Percentiles rank a stretch among this genome's conserved stretches.
Conservation (phyloP, 2,797 vertebrate species). For the Coregonus suidteri region DNA sequence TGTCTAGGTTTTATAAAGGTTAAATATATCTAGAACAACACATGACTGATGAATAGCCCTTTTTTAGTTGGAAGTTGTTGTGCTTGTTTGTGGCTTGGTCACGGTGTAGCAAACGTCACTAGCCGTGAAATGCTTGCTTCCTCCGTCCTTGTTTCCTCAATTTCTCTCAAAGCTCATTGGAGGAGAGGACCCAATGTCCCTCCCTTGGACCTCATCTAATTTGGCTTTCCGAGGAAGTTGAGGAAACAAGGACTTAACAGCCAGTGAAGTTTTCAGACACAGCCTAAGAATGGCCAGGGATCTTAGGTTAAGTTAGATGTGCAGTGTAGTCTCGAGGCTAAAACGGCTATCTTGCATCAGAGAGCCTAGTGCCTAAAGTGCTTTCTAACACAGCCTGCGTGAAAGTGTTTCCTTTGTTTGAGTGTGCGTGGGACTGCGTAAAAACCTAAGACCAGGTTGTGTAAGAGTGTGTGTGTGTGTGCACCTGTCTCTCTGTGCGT, state of each 20-base stretch:
- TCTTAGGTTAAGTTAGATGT: not conserved
- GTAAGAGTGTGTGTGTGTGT: not conserved
- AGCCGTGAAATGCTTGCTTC: not conserved
- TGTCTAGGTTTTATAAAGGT: not conserved
- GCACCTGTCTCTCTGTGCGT: not conserved
- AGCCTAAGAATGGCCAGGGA: not conserved
- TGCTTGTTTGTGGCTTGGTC: not conserved
- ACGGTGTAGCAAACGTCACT: not conserved
- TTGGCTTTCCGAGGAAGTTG: not conserved
- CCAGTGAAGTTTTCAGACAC: not conserved
- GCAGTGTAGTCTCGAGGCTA: not conserved
- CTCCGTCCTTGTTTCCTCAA: not conserved
- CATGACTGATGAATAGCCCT: not conserved
- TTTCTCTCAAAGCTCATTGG: not conserved
- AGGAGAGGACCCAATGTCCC: not conserved
- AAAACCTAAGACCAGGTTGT: not conserved
- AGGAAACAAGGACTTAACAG: not conserved
- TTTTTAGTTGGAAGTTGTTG: not conserved
- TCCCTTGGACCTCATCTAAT: not conserved
- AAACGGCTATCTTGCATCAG: too few relatives aligned
- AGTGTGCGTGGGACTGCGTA: not conserved
- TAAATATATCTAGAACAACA: not conserved
- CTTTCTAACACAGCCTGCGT: not conserved
- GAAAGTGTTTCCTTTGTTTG: not conserved
- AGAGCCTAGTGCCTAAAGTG: not conserved